Percentiles rank a stretch among this genome's conserved stretches.
phyloP scores from a whole-genome alignment of 2,113 vertebrate genomes.

The Lagopus muta region DNA sequence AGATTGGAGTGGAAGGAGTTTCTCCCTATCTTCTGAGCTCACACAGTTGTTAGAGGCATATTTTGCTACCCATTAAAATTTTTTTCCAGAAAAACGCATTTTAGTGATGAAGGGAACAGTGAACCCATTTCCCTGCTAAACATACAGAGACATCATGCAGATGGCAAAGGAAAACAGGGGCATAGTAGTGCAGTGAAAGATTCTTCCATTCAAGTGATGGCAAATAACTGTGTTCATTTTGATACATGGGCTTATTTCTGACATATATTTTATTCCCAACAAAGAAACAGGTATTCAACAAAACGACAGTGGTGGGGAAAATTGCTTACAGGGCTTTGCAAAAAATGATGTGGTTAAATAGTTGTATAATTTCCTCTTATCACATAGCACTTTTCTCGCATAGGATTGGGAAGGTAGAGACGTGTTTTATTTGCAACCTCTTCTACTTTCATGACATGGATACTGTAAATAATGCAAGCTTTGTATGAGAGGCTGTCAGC shows the following conservation, averaged over 20 bases:
- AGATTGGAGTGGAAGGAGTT: background rate
- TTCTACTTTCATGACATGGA: background rate
- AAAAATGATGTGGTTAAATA: background rate
- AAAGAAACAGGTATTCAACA: background rate
- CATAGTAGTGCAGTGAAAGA: fast-evolving
- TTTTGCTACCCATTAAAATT: background rate
- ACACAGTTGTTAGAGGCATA: fast-evolving
- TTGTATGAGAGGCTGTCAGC: background rate
- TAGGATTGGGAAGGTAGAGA: background rate
- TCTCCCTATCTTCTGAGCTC: background rate
- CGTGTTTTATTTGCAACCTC: background rate
- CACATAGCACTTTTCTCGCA: background rate
- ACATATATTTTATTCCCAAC: background rate
- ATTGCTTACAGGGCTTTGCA: background rate
- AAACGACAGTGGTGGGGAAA: background rate
- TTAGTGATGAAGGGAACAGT: background rate
- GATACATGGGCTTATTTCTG: background rate
- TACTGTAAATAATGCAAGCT: background rate
- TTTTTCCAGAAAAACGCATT: background rate
- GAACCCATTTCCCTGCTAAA: background rate
- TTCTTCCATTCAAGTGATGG: background rate
- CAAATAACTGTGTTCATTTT: no score
- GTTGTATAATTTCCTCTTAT: background rate
- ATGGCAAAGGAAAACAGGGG: background rate
- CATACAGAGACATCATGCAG: background rate